Conservation (phyloP, 2,797 vertebrate genomes). For the Semaprochilodus insignis region DNA sequence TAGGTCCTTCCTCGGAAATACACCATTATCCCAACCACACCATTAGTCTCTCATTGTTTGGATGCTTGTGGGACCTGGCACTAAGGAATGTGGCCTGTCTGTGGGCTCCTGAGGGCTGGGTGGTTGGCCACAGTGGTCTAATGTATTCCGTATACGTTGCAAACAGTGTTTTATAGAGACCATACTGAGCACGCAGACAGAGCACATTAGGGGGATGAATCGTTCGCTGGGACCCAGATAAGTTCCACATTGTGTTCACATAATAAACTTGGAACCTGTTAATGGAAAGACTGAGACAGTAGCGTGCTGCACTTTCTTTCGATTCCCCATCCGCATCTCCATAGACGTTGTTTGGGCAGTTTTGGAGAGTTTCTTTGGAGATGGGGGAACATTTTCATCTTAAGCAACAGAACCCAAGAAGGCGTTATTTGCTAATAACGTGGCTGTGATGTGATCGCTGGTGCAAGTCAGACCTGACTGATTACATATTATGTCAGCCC, state of each 20-base stretch:
- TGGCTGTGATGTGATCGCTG: background rate
- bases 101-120: background rate
- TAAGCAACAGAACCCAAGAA: background rate
- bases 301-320: background rate
- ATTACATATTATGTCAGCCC: background rate
- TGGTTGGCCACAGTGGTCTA: background rate
- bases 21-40: too few relatives aligned
- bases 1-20: too few relatives aligned
- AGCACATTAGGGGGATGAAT: background rate
- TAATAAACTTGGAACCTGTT: background rate
- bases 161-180: background rate
- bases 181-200: background rate
- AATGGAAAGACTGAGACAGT: background rate
- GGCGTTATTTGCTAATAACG: background rate
- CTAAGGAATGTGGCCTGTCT: background rate
- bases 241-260: background rate
- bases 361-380: slow-evolving; percentile 16
- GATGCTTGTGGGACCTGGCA: too few relatives aligned
- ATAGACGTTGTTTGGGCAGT: background rate
- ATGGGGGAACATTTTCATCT: background rate
- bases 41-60: too few relatives aligned
- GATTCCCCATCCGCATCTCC: background rate
- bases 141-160: background rate
- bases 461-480: background rate
- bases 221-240: background rate